Evolutionary conservation across 2,797 vertebrate genomes (phyloP), one percentile per base, ranked within the genome.

Genomic region (Toxotes lorentzi): DNA sequence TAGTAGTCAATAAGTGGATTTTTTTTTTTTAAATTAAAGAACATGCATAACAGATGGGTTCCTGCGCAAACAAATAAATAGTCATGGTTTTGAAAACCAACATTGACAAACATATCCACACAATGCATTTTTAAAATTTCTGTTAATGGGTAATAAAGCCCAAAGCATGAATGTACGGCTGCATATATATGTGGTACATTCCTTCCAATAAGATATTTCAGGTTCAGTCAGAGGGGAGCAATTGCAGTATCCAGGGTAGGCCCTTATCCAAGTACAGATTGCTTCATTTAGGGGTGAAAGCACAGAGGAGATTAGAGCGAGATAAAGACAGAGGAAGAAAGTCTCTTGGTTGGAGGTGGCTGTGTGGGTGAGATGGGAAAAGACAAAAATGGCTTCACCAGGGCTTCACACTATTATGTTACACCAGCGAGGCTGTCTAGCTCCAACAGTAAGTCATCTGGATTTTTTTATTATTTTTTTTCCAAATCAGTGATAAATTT

Each of bases 261-360:
- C 67, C 75, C 73, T 60, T 87, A 80, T 82, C 21, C 10, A 79
- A 50, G 82, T 38, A 79, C 61, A 82, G 73, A 84, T 76, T 59
- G 70, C 69, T 91, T 87, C 87, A 83, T 83, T 85, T 78, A 80
- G 78, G 65, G 72, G 60, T 84, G 77, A 80, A 77, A 40, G 45
- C 51, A 71, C 51, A 65, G 45, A 71, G 62, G 83, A 73, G 78
- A 81, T 73, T 85, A 85, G 43, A 79, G 70, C 21, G n/a, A 76
- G 85, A 87, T 85, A 59, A 66, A 78, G 78, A 82, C 40, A 54
- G 16, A 73, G 70, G 34, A 41, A 56, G 51, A 70, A 75, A n/a
- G 65, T 47, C 43, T 80, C 40, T 17, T 57, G 60, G 64, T 61
- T 57, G 57, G 64, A 78, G 73, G 59, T 73, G 56, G 40, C 67